phyloP scores from a whole-genome alignment of 2,888 invertebrate genomes.

The Pristionchus fissidentatus region DNA sequence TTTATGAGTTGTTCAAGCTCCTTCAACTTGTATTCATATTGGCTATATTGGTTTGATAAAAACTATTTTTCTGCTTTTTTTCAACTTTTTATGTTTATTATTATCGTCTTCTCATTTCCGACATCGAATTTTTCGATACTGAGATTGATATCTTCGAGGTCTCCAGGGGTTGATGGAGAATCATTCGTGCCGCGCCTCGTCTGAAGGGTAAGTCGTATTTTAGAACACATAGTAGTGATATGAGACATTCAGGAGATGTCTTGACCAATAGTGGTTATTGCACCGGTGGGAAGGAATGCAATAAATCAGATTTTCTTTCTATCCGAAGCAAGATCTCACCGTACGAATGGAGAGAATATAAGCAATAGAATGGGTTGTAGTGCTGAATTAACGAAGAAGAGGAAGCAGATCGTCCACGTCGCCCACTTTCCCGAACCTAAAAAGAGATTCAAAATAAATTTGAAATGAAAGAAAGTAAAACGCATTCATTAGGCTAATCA shows the following conservation, averaged over 20 bases:
- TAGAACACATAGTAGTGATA: background rate
- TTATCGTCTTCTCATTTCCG: background rate
- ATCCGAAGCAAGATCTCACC: background rate
- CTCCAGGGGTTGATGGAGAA: background rate
- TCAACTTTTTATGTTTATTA: background rate
- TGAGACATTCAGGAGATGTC: background rate
- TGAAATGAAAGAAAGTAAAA: background rate
- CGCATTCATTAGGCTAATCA: background rate
- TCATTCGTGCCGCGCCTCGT: background rate
- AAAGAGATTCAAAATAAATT: background rate
- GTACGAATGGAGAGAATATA: background rate
- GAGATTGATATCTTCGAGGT: background rate
- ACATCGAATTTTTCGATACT: background rate
- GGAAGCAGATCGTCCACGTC: background rate
- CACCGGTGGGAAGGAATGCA: background rate
- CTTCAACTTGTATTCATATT: no score
- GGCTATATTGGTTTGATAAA: no score
- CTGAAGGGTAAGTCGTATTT: background rate
- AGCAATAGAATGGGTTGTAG: background rate
- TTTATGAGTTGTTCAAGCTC: no score
- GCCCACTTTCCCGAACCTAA: conserved; percentile 2
- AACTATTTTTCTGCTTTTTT: no score
- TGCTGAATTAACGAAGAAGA: conserved; percentile 14
- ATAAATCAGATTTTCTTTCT: background rate
- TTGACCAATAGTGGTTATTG: background rate